phyloP scores from a whole-genome alignment of 2,797 vertebrate genomes.

The Cynodonichthys magdalenae region DNA sequence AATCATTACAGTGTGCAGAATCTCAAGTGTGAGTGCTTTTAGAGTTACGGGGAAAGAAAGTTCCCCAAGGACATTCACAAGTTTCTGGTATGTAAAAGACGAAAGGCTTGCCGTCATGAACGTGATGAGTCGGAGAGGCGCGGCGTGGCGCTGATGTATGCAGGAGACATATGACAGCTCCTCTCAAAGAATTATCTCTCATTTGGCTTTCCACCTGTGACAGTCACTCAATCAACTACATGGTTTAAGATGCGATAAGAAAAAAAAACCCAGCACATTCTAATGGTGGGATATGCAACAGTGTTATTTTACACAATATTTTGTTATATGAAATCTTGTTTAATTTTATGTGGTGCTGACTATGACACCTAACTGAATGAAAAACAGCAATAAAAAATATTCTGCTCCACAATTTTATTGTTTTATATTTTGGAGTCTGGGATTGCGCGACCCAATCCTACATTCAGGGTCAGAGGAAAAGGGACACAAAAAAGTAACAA shows the following conservation, averaged over 20 bases:
- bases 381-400: too few species aligned
- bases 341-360: too few species aligned
- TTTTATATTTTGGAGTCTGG: too few species aligned
- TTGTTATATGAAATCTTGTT: too few species aligned
- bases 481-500: background rate
- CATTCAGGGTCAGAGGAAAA: background rate
- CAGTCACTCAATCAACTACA: slow-evolving; percentile 25
- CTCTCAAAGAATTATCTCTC: slow-evolving; percentile 28
- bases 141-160: slow-evolving; percentile 37
- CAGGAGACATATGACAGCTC: slow-evolving; percentile 51
- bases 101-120: slow-evolving; percentile 44
- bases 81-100: slow-evolving; percentile 73
- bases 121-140: slow-evolving; percentile 23
- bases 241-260: slow-evolving; percentile 43
- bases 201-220: slow-evolving; percentile 24
- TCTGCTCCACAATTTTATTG: too few species aligned
- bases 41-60: slow-evolving; percentile 19
- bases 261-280: background rate
- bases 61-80: slow-evolving; percentile 65
- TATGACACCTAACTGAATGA: too few species aligned
- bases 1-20: slow-evolving; percentile 47
- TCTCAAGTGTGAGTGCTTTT: slow-evolving; percentile 45
- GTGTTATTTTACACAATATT: background rate
- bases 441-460: too few species aligned
- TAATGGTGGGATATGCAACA: background rate